Evolutionary conservation across 2,888 invertebrate genomes (phyloP).

Genomic region (Chrysopilus asiliformis): DNA sequence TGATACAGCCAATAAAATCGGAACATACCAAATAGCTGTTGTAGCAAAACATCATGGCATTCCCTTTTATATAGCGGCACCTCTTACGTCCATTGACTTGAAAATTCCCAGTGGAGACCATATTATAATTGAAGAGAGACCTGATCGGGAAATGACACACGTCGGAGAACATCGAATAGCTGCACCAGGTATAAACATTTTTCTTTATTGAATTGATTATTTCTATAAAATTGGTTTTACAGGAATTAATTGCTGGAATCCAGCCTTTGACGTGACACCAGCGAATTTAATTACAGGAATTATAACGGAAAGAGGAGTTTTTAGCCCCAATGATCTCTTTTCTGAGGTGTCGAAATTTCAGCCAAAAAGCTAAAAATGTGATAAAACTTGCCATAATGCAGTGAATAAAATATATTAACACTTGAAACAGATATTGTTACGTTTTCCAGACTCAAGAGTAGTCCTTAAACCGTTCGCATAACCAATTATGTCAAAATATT

Average conservation of each 20-base stretch:
- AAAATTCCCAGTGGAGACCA: slow-evolving; percentile 62
- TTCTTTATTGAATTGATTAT: too few relatives aligned
- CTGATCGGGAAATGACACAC: slow-evolving; percentile 81
- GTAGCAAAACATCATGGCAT: slow-evolving; percentile 80
- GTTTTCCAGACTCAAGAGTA: too few relatives aligned
- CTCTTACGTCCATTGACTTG: slow-evolving; percentile 81
- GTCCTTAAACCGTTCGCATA: too few relatives aligned
- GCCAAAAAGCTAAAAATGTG: too few relatives aligned
- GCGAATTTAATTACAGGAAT: slow-evolving; percentile 82
- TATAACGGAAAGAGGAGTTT: slow-evolving; percentile 88
- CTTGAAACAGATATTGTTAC: too few relatives aligned
- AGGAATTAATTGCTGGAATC: slow-evolving; percentile 94
- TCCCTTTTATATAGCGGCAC: slow-evolving; percentile 93
- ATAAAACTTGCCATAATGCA: slow-evolving; percentile 2
- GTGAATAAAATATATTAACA: too few relatives aligned
- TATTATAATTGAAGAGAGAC: slow-evolving; percentile 89
- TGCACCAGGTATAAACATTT: slow-evolving; percentile 71
- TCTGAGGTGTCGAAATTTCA: slow-evolving; percentile 22
- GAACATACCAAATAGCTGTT: slow-evolving; percentile 90
- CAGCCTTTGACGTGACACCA: slow-evolving; percentile 96
- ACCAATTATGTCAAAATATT: too few relatives aligned
- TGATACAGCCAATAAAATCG: slow-evolving; percentile 98
- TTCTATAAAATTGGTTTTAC: slow-evolving; percentile 26
- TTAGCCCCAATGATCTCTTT: slow-evolving; percentile 42
- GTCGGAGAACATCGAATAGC: slow-evolving; percentile 78